Evolutionary conservation across 2,113 vertebrate genomes (phyloP).

Genomic region (Setophaga petechia): DNA sequence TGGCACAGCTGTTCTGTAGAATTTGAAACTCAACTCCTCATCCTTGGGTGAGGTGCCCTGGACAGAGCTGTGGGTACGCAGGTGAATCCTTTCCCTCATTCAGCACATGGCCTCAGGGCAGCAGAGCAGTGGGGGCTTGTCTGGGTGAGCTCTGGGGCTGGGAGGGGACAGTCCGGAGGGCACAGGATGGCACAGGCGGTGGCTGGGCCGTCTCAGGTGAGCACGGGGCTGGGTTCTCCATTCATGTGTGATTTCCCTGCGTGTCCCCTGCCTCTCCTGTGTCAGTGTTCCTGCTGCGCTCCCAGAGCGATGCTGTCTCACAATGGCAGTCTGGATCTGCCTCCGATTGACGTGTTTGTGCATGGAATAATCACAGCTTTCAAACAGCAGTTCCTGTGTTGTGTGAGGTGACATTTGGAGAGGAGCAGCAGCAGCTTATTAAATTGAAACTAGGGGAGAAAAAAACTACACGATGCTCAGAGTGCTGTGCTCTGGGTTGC

Average conservation of each 20-base stretch:
- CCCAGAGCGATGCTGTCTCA: not conserved
- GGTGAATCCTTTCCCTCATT: not conserved
- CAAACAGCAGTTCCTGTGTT: conserved; percentile 47
- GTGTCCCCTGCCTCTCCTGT: not conserved
- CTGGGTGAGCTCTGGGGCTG: not conserved
- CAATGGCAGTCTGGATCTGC: not conserved
- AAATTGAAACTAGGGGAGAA: not conserved
- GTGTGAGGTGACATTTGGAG: conserved; percentile 51
- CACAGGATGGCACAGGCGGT: not conserved
- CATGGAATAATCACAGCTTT: conserved; percentile 59
- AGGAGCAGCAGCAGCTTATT: conserved; percentile 45
- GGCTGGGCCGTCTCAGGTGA: not conserved
- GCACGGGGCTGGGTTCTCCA: rapidly evolving
- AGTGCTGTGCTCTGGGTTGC: not conserved
- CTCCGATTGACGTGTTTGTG: conserved; percentile 54
- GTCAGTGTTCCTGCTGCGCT: rapidly evolving
- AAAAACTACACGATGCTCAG: rapidly evolving
- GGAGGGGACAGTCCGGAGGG: not conserved
- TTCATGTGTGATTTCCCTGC: rapidly evolving
- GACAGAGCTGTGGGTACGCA: rapidly evolving
- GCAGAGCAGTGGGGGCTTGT: not conserved
- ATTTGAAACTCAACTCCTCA: not conserved
- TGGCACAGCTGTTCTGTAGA: not conserved
- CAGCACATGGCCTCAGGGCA: rapidly evolving
- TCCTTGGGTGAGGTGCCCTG: not conserved